A percentile compares a stretch with the other conserved stretches of the same genome.
Evolutionary conservation across 2,888 invertebrate species (phyloP).

Genomic region (Xestia rhomboidea): DNA sequence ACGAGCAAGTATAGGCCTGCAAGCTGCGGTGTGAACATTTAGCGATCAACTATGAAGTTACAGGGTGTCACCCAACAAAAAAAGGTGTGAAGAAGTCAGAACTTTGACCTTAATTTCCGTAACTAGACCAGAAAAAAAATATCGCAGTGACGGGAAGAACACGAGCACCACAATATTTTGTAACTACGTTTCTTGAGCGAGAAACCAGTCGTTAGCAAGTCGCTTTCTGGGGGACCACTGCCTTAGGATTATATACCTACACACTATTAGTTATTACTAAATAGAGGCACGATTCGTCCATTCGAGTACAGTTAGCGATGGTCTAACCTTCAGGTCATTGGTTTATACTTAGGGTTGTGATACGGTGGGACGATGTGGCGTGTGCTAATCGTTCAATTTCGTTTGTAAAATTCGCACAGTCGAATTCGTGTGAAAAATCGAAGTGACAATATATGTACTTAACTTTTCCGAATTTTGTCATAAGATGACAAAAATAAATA

Average conservation of each 20-base stretch:
- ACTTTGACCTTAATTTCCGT: not conserved
- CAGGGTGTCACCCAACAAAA: not conserved
- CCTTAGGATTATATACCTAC: not conserved
- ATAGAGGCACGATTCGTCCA: constrained; percentile 73
- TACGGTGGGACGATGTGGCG: constrained; percentile 24
- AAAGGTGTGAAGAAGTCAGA: not conserved
- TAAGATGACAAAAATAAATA: not conserved
- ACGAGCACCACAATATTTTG: not conserved
- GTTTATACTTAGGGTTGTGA: constrained; percentile 56
- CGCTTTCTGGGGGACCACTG: not conserved
- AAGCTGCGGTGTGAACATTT: not conserved
- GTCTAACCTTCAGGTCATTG: constrained; percentile 70
- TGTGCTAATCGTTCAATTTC: not conserved
- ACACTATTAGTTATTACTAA: constrained; percentile 60
- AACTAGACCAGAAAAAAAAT: not conserved
- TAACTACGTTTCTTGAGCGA: not conserved
- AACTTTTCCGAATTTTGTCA: not conserved
- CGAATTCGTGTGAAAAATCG: not conserved
- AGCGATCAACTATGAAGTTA: not conserved
- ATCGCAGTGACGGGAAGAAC: not conserved
- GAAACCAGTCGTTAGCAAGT: not conserved
- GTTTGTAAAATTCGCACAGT: not conserved
- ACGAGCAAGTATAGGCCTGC: not conserved
- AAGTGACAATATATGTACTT: not conserved
- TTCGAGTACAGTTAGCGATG: constrained; percentile 72